These are phyloP conservation scores for Struthidea cinerea DNA, from an alignment of 2,113 vertebrate species.

Conservation along the genomic window DNA sequence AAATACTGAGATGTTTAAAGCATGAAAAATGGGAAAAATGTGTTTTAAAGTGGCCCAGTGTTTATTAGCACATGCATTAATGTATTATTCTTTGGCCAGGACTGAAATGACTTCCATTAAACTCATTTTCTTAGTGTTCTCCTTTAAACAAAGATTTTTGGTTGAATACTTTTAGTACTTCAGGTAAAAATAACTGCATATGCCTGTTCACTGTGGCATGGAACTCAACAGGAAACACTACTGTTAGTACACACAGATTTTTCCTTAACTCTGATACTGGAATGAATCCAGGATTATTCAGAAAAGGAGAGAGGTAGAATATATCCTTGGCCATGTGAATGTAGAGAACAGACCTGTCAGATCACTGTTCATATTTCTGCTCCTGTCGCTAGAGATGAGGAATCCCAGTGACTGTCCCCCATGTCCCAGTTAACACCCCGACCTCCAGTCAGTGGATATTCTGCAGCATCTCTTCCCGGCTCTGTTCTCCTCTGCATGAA, in stretches of 20 bases:
- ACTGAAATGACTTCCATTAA: neutral
- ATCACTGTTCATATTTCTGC: neutral
- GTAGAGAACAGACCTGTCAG: neutral
- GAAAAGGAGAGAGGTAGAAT: neutral
- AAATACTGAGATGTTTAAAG: neutral
- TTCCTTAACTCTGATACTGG: neutral
- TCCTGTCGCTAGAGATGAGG: rapidly evolving
- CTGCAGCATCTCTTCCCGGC: neutral
- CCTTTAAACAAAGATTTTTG: neutral
- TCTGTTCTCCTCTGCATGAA: neutral
- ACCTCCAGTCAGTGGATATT: neutral
- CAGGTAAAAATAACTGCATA: conserved; percentile 5
- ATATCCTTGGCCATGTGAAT: neutral
- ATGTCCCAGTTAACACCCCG: neutral
- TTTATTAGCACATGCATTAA: neutral
- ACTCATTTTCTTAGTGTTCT: neutral
- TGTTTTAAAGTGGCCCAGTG: neutral
- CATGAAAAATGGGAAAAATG: neutral
- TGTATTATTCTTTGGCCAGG: neutral
- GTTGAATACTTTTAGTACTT: neutral
- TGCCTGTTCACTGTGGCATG: neutral
- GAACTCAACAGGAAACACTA: neutral
- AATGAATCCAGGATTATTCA: neutral
- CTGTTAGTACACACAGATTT: neutral
- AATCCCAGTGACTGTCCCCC: neutral